Conservation (phyloP, 1,140 invertebrate genomes). For the Coenobita brevimanus region DNA sequence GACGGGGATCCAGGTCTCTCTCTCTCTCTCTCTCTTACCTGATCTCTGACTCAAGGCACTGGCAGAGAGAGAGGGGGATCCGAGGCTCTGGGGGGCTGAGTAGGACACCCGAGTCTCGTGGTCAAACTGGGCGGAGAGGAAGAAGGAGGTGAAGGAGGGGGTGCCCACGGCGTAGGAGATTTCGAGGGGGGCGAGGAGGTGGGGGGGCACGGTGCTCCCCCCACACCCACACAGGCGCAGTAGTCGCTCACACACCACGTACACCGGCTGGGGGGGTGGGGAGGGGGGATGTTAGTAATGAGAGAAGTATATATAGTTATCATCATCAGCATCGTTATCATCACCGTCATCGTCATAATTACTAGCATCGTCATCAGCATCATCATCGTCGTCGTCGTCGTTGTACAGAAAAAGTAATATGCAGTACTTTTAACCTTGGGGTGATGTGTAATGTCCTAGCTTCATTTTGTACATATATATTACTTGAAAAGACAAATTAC, state of each 20-base stretch:
- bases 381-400: too few relatives aligned
- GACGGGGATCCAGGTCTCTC: conserved; percentile 52
- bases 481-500: too few relatives aligned
- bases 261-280: conserved; percentile 79
- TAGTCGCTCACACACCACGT: conserved; percentile 84
- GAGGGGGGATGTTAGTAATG: not conserved
- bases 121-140: conserved; percentile 67
- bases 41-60: conserved; percentile 31
- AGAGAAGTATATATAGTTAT: not conserved
- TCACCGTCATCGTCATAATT: too few relatives aligned
- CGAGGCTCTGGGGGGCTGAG: conserved; percentile 62
- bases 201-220: conserved; percentile 51
- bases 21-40: conserved; percentile 5
- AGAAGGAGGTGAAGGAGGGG: conserved; percentile 70
- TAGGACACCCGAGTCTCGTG: conserved; percentile 63
- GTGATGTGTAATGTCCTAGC: too few relatives aligned
- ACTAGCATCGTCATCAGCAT: too few relatives aligned
- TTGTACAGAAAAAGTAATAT: too few relatives aligned
- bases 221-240: conserved; percentile 78
- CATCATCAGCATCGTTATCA: too few relatives aligned
- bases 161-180: conserved; percentile 68
- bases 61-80: conserved; percentile 50
- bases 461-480: too few relatives aligned
- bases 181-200: conserved; percentile 66
- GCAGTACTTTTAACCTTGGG: too few relatives aligned